Base-by-base conservation (phyloP, 2,797 vertebrate genomes). In the Enteromius unitaeniatus region DNA sequence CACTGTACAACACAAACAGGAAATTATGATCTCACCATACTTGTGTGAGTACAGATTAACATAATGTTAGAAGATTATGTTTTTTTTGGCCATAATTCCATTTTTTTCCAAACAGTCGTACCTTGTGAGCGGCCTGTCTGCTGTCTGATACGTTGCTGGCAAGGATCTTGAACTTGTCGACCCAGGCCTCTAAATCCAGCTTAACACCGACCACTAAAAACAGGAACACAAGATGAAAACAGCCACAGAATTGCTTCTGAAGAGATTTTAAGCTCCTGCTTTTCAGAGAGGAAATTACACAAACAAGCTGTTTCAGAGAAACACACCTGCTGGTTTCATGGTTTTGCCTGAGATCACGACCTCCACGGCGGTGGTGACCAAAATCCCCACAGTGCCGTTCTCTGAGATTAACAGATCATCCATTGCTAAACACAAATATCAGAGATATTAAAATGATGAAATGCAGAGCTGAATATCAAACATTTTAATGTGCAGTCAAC, bases 91-190 rank as follows among this genome's bases (percentile, higher is more conserved):
- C 28, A 26, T 23, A 47, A 60, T 60, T 73, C 7, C 40, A 53
- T 19, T 64, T 8, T 9, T 14, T 19, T 34, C 1, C 28, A 19
- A 31, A 21, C 10, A 77, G 3, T n/a, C 1, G 0, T 91, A 97
- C 97, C 94, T 96, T 96, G 55, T 96, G 95, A 45, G 96, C 86
- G 0, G 95, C 94, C 82, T 97, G 97, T 85, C 97, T 96, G 21
- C 94, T 95, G 91, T 99, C 97, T 0, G 98, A 99, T 85, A 97
- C 96, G 42, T 99, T 99, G 92, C 97, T 99, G 28, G 98, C 98
- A 84, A 99, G 93, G 92, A 99, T 97, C 93, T 99, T 99, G 90
- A 99, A 99, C 92, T 99, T 99, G 92, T 99, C 97, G 11, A 98
- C 96, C 98, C 98, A 99, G 11, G 98, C 97, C 87, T 99, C 98